Conservation (phyloP, 2,113 vertebrate species). For the Acanthisitta chloris region DNA sequence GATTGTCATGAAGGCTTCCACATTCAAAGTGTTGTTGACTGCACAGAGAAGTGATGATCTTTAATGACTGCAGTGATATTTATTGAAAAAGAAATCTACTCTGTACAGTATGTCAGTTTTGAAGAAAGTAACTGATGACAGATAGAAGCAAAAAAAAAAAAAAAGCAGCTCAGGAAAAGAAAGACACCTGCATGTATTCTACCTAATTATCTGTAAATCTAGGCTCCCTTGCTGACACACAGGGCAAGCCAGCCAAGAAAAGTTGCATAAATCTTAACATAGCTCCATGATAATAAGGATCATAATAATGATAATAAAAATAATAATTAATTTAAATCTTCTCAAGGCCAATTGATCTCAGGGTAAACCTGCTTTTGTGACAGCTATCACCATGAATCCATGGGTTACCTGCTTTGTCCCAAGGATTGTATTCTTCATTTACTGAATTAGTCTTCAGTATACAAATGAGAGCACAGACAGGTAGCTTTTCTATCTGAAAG, state of each 20-base stretch:
- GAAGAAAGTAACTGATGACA: background rate
- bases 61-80: background rate
- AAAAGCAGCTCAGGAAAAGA: background rate
- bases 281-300: slow-evolving; percentile 12
- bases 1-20: background rate
- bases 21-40: background rate
- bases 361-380: background rate
- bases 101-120: background rate
- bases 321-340: slow-evolving; percentile 55
- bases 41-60: background rate
- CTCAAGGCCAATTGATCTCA: slow-evolving; percentile 19
- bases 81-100: slow-evolving; percentile 1
- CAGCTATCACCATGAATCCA: background rate
- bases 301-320: slow-evolving; percentile 40
- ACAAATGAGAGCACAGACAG: background rate
- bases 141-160: background rate
- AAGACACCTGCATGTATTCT: slow-evolving; percentile 1
- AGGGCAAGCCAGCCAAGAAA: background rate
- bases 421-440: background rate
- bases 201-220: slow-evolving; percentile 41
- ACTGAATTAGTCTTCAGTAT: background rate
- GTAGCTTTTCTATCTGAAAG: background rate
- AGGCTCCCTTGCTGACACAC: background rate
- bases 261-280: slow-evolving; percentile 24
- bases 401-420: background rate